phyloP scores from a whole-genome alignment of 2,888 invertebrate genomes.

The Nomada hirtipes region DNA sequence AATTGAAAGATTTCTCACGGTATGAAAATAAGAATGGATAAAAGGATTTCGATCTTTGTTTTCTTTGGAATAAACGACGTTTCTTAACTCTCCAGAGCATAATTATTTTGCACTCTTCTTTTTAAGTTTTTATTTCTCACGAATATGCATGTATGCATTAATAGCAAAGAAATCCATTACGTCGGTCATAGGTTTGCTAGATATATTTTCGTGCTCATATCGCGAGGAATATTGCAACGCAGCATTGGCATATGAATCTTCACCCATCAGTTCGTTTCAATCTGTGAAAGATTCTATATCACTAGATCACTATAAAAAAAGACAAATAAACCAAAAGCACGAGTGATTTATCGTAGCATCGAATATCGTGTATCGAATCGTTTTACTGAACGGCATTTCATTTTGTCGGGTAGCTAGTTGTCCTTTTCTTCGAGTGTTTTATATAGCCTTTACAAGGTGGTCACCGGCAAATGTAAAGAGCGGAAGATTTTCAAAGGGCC shows the following conservation, averaged over 20 bases:
- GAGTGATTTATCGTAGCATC: background rate
- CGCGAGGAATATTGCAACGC: background rate
- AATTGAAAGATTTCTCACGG: background rate
- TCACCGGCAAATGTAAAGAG: background rate
- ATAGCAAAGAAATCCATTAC: background rate
- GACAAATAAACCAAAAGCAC: too few species aligned
- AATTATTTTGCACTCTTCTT: background rate
- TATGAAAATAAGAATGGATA: too few species aligned
- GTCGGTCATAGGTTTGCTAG: background rate
- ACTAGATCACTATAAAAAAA: background rate
- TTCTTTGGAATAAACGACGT: background rate
- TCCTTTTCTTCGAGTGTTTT: conserved; percentile 3
- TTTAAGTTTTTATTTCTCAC: background rate
- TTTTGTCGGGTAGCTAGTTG: background rate
- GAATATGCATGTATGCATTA: background rate
- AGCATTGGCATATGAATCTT: background rate
- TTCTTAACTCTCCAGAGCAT: background rate
- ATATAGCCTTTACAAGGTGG: background rate
- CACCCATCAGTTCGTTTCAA: background rate
- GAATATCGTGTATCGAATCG: background rate
- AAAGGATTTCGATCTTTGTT: background rate
- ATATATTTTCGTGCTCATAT: background rate
- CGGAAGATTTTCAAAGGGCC: conserved; percentile 26
- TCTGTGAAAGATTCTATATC: background rate
- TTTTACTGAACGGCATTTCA: conserved; percentile 4